These are phyloP conservation scores for Phrynocephalus vlangalii DNA, from an alignment of 2,797 vertebrate species.

Conservation along the genomic window DNA sequence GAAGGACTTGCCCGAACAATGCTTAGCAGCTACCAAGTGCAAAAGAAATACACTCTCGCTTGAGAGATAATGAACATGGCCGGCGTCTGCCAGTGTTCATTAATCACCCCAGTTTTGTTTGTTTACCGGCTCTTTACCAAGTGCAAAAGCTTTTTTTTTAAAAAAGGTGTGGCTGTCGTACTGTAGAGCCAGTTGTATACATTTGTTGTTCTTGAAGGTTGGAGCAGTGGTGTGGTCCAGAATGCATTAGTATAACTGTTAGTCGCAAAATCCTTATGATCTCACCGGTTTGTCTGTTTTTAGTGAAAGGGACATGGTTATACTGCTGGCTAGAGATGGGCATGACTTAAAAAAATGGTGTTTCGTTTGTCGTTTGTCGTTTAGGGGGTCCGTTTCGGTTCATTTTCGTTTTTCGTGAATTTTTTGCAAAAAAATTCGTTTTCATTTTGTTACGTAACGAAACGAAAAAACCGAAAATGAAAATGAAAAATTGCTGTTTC, in stretches of 20 bases:
- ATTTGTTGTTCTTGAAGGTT: background rate
- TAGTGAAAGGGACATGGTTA: background rate
- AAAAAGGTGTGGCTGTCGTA: background rate
- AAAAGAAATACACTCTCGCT: background rate
- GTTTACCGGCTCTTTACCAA: background rate
- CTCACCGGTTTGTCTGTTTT: background rate
- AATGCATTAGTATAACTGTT: background rate
- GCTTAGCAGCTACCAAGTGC: slow-evolving; percentile 21
- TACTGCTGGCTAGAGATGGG: background rate
- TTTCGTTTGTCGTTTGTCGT: too few species aligned
- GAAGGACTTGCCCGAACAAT: slow-evolving; percentile 7
- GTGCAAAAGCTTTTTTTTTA: background rate
- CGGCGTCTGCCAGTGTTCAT: background rate
- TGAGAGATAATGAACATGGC: slow-evolving; percentile 9
- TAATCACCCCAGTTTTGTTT: background rate
- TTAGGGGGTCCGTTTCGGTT: too few species aligned
- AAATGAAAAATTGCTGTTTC: too few species aligned
- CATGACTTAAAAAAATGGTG: too few species aligned
- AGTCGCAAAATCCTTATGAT: background rate
- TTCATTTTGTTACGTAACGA: too few species aligned
- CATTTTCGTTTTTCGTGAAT: too few species aligned
- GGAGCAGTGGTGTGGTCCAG: background rate
- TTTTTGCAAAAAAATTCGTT: too few species aligned
- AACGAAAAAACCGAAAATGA: too few species aligned
- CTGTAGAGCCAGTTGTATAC: fast-evolving